Evolutionary conservation across 2,888 invertebrate species (phyloP).

Genomic region (Himalopsyche tibetana): DNA sequence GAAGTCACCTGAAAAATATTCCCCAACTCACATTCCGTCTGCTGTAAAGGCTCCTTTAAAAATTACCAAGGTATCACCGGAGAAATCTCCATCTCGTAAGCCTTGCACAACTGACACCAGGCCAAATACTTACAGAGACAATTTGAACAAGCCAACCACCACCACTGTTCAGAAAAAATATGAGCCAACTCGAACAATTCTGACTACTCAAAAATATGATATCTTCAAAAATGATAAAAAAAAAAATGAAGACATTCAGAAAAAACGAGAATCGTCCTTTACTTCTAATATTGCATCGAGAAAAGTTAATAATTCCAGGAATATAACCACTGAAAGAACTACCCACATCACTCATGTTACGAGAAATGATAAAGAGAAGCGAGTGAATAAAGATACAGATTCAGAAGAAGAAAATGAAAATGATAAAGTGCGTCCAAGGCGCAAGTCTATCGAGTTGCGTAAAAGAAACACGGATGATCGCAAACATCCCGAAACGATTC

Average conservation of each 20-base stretch:
- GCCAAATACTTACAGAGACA: slow-evolving; percentile 61
- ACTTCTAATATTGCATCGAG: slow-evolving; percentile 49
- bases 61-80: slow-evolving; percentile 61
- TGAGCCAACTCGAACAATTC: slow-evolving; percentile 63
- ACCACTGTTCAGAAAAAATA: slow-evolving; percentile 33
- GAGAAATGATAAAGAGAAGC: slow-evolving; percentile 61
- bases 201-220: slow-evolving; percentile 63
- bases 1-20: slow-evolving; percentile 51
- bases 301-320: slow-evolving; percentile 51
- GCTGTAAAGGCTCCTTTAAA: slow-evolving; percentile 48
- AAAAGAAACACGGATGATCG: slow-evolving; percentile 54
- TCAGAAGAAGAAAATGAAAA: slow-evolving; percentile 56
- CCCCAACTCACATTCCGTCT: slow-evolving; percentile 40
- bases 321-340: slow-evolving; percentile 56
- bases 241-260: slow-evolving; percentile 53
- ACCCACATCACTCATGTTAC: slow-evolving; percentile 55
- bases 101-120: not conserved
- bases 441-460: slow-evolving; percentile 53
- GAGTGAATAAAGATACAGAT: slow-evolving; percentile 38
- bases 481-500: slow-evolving; percentile 68
- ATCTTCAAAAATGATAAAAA: slow-evolving; percentile 65
- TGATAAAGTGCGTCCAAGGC: slow-evolving; percentile 58
- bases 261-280: slow-evolving; percentile 32
- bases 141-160: not conserved
- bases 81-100: slow-evolving; percentile 65